A percentile compares a stretch with the other conserved stretches of the same genome.
Conservation (phyloP, 2,113 vertebrate species). For the Hirundichthys speculiger region DNA sequence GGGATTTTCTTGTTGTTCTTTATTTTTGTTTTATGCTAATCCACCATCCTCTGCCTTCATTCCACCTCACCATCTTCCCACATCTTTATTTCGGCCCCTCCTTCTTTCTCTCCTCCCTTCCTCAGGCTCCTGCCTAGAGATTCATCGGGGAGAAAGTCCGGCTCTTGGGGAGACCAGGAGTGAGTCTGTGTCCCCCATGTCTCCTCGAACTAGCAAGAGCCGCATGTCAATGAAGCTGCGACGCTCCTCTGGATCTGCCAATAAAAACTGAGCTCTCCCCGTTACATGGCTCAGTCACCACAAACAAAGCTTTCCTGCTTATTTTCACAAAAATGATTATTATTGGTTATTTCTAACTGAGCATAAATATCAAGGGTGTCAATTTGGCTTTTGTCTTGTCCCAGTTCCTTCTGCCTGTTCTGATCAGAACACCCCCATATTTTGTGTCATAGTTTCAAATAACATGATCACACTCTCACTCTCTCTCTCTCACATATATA, state of each 20-base stretch:
- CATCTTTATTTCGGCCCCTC: neutral
- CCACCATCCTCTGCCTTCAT: constrained; percentile 12
- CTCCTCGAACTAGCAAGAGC: constrained; percentile 98
- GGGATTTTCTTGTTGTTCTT: constrained; percentile 47
- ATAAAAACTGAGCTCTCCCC: constrained; percentile 87
- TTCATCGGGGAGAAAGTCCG: constrained; percentile 89
- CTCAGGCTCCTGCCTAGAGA: constrained; percentile 93
- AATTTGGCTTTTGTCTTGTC: neutral
- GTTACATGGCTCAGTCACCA: neutral
- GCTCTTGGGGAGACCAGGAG: constrained; percentile 90
- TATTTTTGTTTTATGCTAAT: constrained; percentile 32
- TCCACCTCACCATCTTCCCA: neutral
- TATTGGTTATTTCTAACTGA: neutral
- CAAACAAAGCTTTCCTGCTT: neutral
- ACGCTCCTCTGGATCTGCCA: constrained; percentile 96
- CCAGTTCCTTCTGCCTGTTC: neutral
- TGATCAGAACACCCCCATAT: neutral
- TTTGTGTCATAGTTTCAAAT: constrained; percentile 20
- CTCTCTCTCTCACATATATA: too few relatives aligned
- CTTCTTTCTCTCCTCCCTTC: constrained; percentile 29
- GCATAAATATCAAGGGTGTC: neutral
- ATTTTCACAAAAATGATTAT: neutral
- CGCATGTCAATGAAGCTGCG: constrained; percentile 99
- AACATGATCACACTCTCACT: constrained; percentile 18
- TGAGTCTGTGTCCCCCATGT: constrained; percentile 95